phyloP scores from a whole-genome alignment of 2,113 vertebrate genomes.

The Brachirus orientalis region DNA sequence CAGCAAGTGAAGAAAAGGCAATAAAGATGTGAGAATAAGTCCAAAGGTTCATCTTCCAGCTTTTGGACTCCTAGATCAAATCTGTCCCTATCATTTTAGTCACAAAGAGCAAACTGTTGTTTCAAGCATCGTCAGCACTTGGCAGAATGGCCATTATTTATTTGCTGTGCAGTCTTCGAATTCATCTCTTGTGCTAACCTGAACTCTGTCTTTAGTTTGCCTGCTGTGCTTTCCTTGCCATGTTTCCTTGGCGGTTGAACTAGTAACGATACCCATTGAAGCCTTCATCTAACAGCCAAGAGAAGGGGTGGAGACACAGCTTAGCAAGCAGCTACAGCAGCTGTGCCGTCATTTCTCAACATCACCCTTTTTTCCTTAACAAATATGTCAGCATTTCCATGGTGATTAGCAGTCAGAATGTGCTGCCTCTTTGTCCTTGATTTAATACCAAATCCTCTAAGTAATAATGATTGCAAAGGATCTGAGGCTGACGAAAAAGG shows the following conservation, averaged over 20 bases:
- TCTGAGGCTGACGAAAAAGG: slow-evolving; percentile 43
- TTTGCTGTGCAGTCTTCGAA: slow-evolving; percentile 50
- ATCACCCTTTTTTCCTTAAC: slow-evolving; percentile 37
- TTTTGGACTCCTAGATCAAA: slow-evolving; percentile 56
- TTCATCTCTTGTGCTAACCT: slow-evolving; percentile 59
- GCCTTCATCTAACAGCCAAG: slow-evolving; percentile 40
- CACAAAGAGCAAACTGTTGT: slow-evolving; percentile 63
- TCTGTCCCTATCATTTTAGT: slow-evolving; percentile 62
- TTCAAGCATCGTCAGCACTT: slow-evolving; percentile 71
- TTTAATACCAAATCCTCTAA: slow-evolving; percentile 71
- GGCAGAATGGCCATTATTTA: slow-evolving; percentile 60
- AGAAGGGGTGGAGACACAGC: slow-evolving; percentile 38
- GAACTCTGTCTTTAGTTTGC: slow-evolving; percentile 65
- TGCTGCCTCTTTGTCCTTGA: slow-evolving; percentile 69
- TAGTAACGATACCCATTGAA: slow-evolving; percentile 41
- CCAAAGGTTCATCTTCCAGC: slow-evolving; percentile 27
- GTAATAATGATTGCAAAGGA: slow-evolving; percentile 69
- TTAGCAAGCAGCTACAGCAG: slow-evolving; percentile 34
- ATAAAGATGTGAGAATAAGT: slow-evolving; percentile 34
- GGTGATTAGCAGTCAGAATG: slow-evolving; percentile 71
- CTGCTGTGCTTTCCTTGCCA: slow-evolving; percentile 37
- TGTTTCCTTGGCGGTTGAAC: slow-evolving; percentile 48
- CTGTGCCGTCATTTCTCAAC: slow-evolving; percentile 7
- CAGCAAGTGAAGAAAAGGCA: slow-evolving; percentile 8
- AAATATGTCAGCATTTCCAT: slow-evolving; percentile 50